Conservation (phyloP, 2,113 vertebrate genomes). For the Ptilorrhoa leucosticta region DNA sequence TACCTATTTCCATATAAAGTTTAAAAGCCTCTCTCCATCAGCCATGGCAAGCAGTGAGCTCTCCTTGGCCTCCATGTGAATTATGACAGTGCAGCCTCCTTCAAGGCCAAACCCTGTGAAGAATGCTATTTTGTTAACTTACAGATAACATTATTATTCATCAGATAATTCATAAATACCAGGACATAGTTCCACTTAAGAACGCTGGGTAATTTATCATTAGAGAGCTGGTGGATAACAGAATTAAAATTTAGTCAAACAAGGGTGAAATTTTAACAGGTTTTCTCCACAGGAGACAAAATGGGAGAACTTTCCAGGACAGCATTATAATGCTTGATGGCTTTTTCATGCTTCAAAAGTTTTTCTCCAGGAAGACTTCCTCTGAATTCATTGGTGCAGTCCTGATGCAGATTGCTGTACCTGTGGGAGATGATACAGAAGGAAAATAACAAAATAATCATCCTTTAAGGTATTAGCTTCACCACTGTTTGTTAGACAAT, state of each 20-base stretch:
- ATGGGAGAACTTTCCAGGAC: conserved; percentile 72
- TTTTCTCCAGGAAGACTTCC: conserved; percentile 77
- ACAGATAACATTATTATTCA: not conserved
- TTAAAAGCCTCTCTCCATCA: conserved; percentile 3
- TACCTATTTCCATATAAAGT: not conserved
- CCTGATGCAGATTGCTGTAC: conserved; percentile 78
- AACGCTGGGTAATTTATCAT: not conserved
- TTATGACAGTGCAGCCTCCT: not conserved
- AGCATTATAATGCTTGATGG: conserved; percentile 79
- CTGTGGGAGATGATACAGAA: conserved; percentile 62
- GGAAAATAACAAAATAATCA: not conserved
- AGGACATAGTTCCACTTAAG: not conserved
- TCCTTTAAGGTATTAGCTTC: not conserved
- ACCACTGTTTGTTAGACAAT: not conserved
- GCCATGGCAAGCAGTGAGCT: not conserved
- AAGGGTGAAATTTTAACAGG: conserved; percentile 57
- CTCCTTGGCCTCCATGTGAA: rapidly evolving
- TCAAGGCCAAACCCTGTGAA: not conserved
- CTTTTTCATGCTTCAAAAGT: conserved; percentile 78
- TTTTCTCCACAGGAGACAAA: conserved; percentile 72
- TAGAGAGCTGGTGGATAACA: not conserved
- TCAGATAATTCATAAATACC: not conserved
- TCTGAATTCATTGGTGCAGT: conserved; percentile 63
- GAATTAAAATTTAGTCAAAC: not conserved
- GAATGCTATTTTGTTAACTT: not conserved